Base-by-base conservation (phyloP, 2,113 vertebrate species). In the Lates calcarifer region DNA sequence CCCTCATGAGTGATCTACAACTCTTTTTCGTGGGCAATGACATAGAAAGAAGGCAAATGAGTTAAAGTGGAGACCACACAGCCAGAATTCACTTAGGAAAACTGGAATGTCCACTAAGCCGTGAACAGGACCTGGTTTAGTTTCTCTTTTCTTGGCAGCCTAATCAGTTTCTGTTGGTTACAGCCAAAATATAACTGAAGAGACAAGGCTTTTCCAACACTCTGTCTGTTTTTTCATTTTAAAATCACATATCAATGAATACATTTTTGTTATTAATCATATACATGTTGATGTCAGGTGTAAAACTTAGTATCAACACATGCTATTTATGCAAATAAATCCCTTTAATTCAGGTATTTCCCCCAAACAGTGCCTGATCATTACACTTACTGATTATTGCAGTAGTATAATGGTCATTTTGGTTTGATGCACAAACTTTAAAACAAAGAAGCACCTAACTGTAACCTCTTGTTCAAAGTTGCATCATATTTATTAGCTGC, bases 11-110 rank as follows among this genome's bases (percentile, higher is more conserved):
- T 35, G 47, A 86, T 74, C 18, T 43, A 26, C 37, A 67, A 55
- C 77, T 66, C 63, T 53, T 47, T 61, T 13, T 81, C 57, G 47
- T 35, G 45, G 47, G 67, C 43, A 60, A 37, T 67, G 75, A 82
- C 31, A 57, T 80, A 57, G 49, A 85, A 75, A 73, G 73, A 58
- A 47, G 28, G 49, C 28, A 71, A 63, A 69, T 61, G 13, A 79
- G 68, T 37, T 67, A 3, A 82, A 64, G 43, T 45, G 20, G 37
- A 73, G 69, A 71, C 14, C 5, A 51, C 64, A 41, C 47, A 70
- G 41, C 55, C 51, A 76, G 72, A n/a, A 66, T 65, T 75, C 31
- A 51, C n/a, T 43, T 18, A 28, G 3, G 18, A 15, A 66, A 66
- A 37, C 14, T 24, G 24, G 51, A 58, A 57, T 41, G 29, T 58